A percentile compares a stretch with the other conserved stretches of the same genome.
Conservation (phyloP, 2,888 invertebrate species). For the Brachyptera risi region DNA sequence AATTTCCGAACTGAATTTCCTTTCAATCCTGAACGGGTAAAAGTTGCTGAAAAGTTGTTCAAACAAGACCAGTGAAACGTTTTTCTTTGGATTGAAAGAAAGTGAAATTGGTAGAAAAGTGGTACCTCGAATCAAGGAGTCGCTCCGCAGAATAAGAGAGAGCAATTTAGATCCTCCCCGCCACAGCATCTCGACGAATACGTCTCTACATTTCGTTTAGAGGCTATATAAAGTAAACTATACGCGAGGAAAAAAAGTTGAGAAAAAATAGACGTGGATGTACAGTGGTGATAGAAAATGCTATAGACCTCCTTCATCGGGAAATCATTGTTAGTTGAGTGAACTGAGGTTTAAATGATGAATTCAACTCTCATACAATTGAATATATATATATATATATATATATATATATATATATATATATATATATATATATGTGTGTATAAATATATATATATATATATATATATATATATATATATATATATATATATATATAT, state of each 20-base stretch:
- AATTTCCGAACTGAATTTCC: not conserved
- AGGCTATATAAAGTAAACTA: too few relatives aligned
- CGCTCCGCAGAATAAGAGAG: not conserved
- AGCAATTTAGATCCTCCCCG: not conserved
- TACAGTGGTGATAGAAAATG: too few relatives aligned
- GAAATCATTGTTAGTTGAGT: too few relatives aligned
- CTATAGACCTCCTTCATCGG: too few relatives aligned
- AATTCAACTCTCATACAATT: too few relatives aligned
- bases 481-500: not conserved
- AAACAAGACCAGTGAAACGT: not conserved
- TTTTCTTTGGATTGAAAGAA: conserved; percentile 4
- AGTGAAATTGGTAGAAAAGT: conserved; percentile 15
- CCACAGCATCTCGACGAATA: too few relatives aligned
- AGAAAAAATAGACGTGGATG: too few relatives aligned
- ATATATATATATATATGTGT: not conserved
- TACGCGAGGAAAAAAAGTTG: too few relatives aligned
- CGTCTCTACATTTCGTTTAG: too few relatives aligned
- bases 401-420: not conserved
- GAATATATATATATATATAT: not conserved
- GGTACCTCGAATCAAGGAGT: not conserved
- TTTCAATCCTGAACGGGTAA: not conserved
- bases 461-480: too few relatives aligned
- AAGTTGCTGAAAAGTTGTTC: not conserved
- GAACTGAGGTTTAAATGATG: too few relatives aligned
- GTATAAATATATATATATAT: too few relatives aligned